Conservation (phyloP, 2,888 invertebrate genomes). For the Allygus modestus region DNA sequence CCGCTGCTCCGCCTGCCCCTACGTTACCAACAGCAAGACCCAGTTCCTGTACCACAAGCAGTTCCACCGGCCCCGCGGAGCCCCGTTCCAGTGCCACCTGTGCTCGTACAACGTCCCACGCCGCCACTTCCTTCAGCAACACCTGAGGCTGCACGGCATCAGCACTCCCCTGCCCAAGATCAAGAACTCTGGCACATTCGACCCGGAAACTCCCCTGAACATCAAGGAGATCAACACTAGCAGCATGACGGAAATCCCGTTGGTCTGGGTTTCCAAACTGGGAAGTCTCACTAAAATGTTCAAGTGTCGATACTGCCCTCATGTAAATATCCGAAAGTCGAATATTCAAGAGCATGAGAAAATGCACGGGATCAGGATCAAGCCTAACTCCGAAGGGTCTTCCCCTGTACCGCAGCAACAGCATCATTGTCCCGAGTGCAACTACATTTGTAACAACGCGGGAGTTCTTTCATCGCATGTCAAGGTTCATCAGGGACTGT, state of each 20-base stretch:
- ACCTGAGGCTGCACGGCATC: conserved; percentile 86
- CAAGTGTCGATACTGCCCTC: conserved; percentile 90
- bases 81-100: conserved; percentile 87
- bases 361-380: conserved; percentile 78
- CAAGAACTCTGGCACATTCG: conserved; percentile 65
- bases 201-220: conserved; percentile 62
- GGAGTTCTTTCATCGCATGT: conserved; percentile 84
- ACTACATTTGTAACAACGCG: conserved; percentile 86
- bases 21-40: conserved; percentile 90
- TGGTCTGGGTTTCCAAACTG: conserved; percentile 86
- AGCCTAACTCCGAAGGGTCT: conserved; percentile 50
- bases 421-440: conserved; percentile 85
- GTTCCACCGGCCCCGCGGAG: conserved; percentile 86
- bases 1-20: conserved; percentile 89
- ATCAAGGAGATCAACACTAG: conserved; percentile 67
- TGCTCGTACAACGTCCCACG: conserved; percentile 92
- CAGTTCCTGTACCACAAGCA: conserved; percentile 93
- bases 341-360: conserved; percentile 91
- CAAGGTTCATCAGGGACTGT: conserved; percentile 85
- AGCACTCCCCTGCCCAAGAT: conserved; percentile 71
- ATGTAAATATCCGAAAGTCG: conserved; percentile 87
- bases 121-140: conserved; percentile 89
- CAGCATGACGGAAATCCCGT: conserved; percentile 80
- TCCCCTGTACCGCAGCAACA: conserved; percentile 66
- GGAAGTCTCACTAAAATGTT: conserved; percentile 88